Base-by-base conservation (phyloP, 2,113 vertebrate species). In the Plotosus lineatus region DNA sequence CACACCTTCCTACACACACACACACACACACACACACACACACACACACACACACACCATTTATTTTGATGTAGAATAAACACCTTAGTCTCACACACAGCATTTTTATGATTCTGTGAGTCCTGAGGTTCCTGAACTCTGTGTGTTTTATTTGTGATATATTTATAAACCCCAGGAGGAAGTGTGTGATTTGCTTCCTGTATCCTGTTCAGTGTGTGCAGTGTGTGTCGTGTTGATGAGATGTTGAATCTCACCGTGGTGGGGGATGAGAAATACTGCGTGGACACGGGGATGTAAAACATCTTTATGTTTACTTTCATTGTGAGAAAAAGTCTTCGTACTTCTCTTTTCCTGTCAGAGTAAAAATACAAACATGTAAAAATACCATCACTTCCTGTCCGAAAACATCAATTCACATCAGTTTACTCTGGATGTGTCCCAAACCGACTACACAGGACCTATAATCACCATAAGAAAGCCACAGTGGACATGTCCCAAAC, bases 201-300 rank as follows among this genome's bases (percentile, higher is more conserved):
- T 7, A 53, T 26, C 9, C 53, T 53, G 53, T 11, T 26, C 38
- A 23, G 3, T 44, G 42, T 48, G 12, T 65, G 9, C 36, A n/a
- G 19, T 51, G 31, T 31, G 36, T 51, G 23, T 31, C 28, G 33
- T 40, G 21, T 60, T 31, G 31, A 44, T 26, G 19, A 4, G 42
- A 19, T 69, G 73, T 50, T 10, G 69, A 71, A 76, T 80, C 89
- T 86, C 66, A 96, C 95, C 84, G 69, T 90, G 1, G 40, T 69
- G 0, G 90, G 19, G 15, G 78, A 81, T 63, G 76, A 28, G 1
- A 55, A 44, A 0, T 80, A 88, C 0, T 80, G 88, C 0, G 78
- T 84, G 77, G 89, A 66, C 14, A 99, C 93, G 0, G 96, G 96
- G 84, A 98, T 91, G 89, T 98, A 96, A 89, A 97, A 99, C 88